Evolutionary conservation across 2,888 invertebrate species (phyloP), one percentile per base, ranked within the genome.

Genomic region (Leptura quadrifasciata): DNA sequence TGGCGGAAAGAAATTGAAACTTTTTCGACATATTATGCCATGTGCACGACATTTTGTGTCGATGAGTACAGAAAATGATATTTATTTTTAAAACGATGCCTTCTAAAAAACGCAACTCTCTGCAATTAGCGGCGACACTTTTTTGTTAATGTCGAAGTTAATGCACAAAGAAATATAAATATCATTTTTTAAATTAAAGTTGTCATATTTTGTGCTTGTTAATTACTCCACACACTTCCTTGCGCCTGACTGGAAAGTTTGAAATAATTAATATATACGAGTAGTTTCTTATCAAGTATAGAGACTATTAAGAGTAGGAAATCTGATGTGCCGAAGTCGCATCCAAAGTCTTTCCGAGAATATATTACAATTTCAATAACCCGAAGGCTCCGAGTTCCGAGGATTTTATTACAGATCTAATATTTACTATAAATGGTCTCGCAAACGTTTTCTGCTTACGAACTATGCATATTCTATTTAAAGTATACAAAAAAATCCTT

Each of bases 341-440:
- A 47, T 47, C n/a, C 47, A 47, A 47, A 47, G n/a, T 12, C 47
- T 47, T 4, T n/a, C 47, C 17, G n/a, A 47, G 47, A 47, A 47
- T 47, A 47, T 47, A 47, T 47, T n/a, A n/a, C 47, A n/a, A 47
- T 15, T 47, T 47, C 47, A 47, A 47, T 47, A 47, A 47, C 47
- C 47, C 47, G 12, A n/a, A 47, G 47, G 12, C n/a, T 6, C 47
- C n/a, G 47, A n/a, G 47, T 47, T 6, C n/a, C n/a, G 15, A n/a
- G 47, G 47, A 47, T 47, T 47, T 47, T 47, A 47, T 47, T 47
- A 47, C 47, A 47, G n/a, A 47, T 47, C 4, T 47, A 47, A 47
- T 47, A 47, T 47, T 47, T 47, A 47, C 47, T n/a, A 47, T 39
- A 47, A 47, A 47, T 47, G 47, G 47, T n/a, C 15, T 47, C n/a